phyloP scores from a whole-genome alignment of 1,140 invertebrate genomes.

The Babylonia areolata region DNA sequence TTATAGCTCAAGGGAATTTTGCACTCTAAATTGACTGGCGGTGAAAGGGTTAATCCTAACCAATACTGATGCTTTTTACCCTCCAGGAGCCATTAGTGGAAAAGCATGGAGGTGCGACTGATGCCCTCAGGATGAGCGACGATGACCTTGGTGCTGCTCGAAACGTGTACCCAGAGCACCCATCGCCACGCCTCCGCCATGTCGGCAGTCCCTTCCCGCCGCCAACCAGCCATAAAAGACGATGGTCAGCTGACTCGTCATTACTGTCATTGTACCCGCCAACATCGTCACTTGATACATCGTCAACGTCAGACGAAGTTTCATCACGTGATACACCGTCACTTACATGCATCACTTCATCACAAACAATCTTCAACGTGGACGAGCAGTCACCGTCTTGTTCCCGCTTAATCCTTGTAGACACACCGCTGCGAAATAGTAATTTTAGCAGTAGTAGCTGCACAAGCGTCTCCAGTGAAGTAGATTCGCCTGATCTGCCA shows the following conservation, averaged over 20 bases:
- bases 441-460: background rate
- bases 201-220: background rate
- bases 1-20: no score
- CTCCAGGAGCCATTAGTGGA: background rate
- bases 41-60: no score
- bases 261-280: background rate
- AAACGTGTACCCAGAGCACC: background rate
- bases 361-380: background rate
- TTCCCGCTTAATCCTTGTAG: background rate
- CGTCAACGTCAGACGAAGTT: background rate
- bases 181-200: background rate
- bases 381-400: background rate
- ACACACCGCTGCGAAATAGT: background rate
- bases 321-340: background rate
- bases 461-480: background rate
- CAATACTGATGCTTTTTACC: no score
- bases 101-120: background rate
- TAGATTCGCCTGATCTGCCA: background rate
- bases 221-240: background rate
- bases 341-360: background rate
- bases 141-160: background rate
- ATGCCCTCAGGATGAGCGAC: constrained; percentile 26
- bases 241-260: background rate
- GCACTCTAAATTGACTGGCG: no score
- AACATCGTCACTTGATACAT: background rate